phyloP scores from a whole-genome alignment of 1,140 invertebrate genomes.

The Drosophila sechellia region DNA sequence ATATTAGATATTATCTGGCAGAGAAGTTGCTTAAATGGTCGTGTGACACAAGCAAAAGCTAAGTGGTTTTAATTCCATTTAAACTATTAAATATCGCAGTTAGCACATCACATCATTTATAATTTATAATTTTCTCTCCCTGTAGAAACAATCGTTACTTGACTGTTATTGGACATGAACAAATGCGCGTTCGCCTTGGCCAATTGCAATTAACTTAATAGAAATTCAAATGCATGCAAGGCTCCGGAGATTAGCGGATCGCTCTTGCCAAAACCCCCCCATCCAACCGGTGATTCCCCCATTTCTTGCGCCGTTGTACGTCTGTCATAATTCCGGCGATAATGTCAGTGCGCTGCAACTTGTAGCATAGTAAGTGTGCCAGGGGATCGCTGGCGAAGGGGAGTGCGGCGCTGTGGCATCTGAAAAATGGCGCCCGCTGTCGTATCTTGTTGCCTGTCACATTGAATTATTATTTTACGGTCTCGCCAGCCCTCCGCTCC shows the following conservation, averaged over 20 bases:
- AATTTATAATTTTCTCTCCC: slow-evolving; percentile 16
- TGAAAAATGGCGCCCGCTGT: slow-evolving; percentile 75
- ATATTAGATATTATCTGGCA: background rate
- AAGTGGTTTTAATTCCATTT: no score
- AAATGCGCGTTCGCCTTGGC: slow-evolving; percentile 44
- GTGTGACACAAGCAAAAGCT: background rate
- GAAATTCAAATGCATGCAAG: slow-evolving; percentile 74
- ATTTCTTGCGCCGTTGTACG: slow-evolving; percentile 44
- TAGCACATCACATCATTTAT: background rate
- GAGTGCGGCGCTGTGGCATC: slow-evolving; percentile 35
- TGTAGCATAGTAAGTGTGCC: slow-evolving; percentile 48
- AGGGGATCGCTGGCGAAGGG: slow-evolving; percentile 32
- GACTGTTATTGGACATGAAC: slow-evolving; percentile 59
- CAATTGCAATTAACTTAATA: slow-evolving; percentile 74
- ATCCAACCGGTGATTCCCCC: background rate
- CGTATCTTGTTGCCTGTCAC: slow-evolving; percentile 77
- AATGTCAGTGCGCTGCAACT: slow-evolving; percentile 49
- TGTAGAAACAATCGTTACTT: slow-evolving; percentile 58
- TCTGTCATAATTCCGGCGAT: slow-evolving; percentile 75
- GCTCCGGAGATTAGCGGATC: slow-evolving; percentile 57
- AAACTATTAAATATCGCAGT: no score
- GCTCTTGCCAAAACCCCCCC: background rate
- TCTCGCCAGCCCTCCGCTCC: slow-evolving; percentile 16
- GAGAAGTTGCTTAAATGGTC: background rate
- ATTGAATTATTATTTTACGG: slow-evolving; percentile 82